Evolutionary conservation across 2,888 invertebrate genomes (phyloP).

Genomic region (Rhopalosiphum nymphaeae): DNA sequence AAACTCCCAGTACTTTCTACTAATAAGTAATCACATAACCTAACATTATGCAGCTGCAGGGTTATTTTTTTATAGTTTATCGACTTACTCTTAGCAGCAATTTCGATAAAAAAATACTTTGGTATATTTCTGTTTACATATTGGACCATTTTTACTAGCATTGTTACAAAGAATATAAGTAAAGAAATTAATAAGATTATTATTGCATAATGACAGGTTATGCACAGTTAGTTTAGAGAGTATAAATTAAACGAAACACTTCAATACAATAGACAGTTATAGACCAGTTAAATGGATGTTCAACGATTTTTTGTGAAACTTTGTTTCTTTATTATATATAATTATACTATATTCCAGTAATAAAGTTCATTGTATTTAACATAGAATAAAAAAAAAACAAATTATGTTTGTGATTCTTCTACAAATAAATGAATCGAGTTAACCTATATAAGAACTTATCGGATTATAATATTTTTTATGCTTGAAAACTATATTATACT

Average conservation of each 20-base stretch:
- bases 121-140: neutral
- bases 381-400: neutral
- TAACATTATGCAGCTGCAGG: neutral
- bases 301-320: neutral
- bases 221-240: neutral
- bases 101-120: neutral
- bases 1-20: neutral
- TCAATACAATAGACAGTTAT: neutral
- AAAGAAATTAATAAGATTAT: neutral
- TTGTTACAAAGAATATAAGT: neutral
- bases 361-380: neutral
- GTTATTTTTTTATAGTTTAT: neutral
- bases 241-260: neutral
- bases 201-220: neutral
- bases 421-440: no score
- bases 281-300: neutral
- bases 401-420: neutral
- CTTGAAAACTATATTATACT: no score
- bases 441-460: no score
- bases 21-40: neutral
- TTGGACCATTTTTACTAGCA: neutral
- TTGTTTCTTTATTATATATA: no score
- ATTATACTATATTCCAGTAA: neutral
- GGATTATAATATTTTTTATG: no score
- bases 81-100: neutral